phyloP scores from a whole-genome alignment of 2,888 invertebrate genomes.

The Ophioninae sp. region DNA sequence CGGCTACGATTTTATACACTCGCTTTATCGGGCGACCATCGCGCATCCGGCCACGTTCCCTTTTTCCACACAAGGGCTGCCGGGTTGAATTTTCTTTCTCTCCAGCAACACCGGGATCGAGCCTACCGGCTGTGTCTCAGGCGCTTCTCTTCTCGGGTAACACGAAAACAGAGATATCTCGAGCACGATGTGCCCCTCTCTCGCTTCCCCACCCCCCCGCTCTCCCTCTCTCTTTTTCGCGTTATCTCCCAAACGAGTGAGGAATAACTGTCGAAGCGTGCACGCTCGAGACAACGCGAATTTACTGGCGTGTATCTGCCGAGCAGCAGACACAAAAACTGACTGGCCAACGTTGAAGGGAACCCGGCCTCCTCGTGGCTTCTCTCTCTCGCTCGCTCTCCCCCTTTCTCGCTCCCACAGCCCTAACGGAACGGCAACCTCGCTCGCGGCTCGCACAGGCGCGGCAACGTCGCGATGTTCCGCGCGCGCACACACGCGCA shows the following conservation, averaged over 20 bases:
- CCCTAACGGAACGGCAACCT: conserved; percentile 57
- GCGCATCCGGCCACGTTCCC: neutral
- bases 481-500: conserved; percentile 19
- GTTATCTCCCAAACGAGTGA: neutral
- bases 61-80: neutral
- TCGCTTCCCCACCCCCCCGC: neutral
- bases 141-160: conserved; percentile 9
- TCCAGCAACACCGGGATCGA: neutral
- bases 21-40: neutral
- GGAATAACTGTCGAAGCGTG: conserved; percentile 30
- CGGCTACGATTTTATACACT: neutral
- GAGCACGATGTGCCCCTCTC: neutral
- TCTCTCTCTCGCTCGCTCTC: conserved; percentile 53
- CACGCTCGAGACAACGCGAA: conserved; percentile 39
- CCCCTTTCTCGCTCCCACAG: conserved; percentile 47
- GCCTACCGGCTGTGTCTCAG: neutral
- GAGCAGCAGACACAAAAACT: conserved; percentile 74
- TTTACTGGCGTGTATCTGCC: conserved; percentile 65
- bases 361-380: conserved; percentile 66
- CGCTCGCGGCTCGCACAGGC: conserved; percentile 45
- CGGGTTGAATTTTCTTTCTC: neutral
- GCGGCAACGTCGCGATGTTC: conserved; percentile 56
- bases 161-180: conserved; percentile 26
- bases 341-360: conserved; percentile 69
- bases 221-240: conserved; percentile 11